Evolutionary conservation across 2,113 vertebrate genomes (phyloP).

Genomic region (Phyllostomus hastatus): DNA sequence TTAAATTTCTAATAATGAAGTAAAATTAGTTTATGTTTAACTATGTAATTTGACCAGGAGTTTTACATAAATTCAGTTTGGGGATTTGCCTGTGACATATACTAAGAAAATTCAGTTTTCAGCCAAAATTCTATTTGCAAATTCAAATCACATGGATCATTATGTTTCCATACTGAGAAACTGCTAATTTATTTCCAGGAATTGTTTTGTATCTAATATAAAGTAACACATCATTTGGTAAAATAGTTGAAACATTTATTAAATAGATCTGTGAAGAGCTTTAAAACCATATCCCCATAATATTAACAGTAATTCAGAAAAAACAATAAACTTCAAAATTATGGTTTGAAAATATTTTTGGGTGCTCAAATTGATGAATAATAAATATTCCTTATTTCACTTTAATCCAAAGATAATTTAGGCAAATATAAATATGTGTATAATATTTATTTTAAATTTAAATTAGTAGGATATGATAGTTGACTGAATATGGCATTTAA

Average conservation of each 20-base stretch:
- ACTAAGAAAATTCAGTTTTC: background rate
- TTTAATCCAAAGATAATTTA: background rate
- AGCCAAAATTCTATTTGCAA: background rate
- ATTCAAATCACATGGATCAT: constrained; percentile 63
- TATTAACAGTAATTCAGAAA: constrained; percentile 56
- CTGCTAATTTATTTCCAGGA: constrained; percentile 72
- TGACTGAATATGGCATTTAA: background rate
- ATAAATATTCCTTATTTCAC: background rate
- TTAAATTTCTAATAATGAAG: background rate
- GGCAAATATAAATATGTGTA: background rate
- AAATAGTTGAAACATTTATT: constrained; percentile 66
- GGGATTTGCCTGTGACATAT: background rate
- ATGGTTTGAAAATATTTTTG: constrained; percentile 34
- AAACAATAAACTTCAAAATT: constrained; percentile 27
- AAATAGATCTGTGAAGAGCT: constrained; percentile 55
- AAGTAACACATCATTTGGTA: constrained; percentile 65
- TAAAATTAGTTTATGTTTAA: background rate
- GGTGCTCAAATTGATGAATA: background rate
- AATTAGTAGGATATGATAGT: background rate
- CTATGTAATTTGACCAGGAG: background rate
- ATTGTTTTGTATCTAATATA: constrained; percentile 66
- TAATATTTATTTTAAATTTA: background rate
- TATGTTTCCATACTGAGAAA: constrained; percentile 55
- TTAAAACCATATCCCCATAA: constrained; percentile 62
- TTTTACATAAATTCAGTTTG: background rate